These are phyloP conservation scores for Hirundo rustica DNA, from an alignment of 2,797 vertebrate genomes.

Conservation along the genomic window DNA sequence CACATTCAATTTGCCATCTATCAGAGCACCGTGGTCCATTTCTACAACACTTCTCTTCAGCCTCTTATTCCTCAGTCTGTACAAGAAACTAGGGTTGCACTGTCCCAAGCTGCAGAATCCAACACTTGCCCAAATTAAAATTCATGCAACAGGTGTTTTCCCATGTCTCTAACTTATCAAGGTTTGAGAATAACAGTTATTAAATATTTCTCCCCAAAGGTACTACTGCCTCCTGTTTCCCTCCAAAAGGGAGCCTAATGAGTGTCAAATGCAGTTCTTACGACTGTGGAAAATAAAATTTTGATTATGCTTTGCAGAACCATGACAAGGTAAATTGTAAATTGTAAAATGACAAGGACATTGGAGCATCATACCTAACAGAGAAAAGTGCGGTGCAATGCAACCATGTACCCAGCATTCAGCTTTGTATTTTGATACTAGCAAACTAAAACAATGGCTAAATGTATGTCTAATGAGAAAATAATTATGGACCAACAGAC, in stretches of 20 bases:
- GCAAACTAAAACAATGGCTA: neutral
- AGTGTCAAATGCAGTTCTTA: neutral
- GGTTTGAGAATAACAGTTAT: neutral
- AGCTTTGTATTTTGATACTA: neutral
- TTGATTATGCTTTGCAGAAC: neutral
- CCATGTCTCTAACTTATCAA: neutral
- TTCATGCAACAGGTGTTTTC: neutral
- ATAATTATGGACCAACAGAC: neutral
- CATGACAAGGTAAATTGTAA: neutral
- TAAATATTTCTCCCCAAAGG: neutral
- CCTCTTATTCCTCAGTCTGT: neutral
- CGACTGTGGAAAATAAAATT: neutral
- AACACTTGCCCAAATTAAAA: neutral
- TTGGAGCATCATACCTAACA: neutral
- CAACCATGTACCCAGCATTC: neutral
- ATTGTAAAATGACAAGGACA: neutral
- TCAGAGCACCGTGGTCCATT: neutral
- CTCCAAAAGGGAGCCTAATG: neutral
- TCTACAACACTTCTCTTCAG: neutral
- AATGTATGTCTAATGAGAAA: neutral
- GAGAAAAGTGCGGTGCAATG: neutral
- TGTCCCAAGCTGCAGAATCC: neutral
- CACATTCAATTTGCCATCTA: rapidly evolving
- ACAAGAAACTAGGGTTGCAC: neutral
- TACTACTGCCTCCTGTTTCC: neutral